Evolutionary conservation across 2,113 vertebrate species (phyloP).

Genomic region (Brachyhypopomus gauderio): DNA sequence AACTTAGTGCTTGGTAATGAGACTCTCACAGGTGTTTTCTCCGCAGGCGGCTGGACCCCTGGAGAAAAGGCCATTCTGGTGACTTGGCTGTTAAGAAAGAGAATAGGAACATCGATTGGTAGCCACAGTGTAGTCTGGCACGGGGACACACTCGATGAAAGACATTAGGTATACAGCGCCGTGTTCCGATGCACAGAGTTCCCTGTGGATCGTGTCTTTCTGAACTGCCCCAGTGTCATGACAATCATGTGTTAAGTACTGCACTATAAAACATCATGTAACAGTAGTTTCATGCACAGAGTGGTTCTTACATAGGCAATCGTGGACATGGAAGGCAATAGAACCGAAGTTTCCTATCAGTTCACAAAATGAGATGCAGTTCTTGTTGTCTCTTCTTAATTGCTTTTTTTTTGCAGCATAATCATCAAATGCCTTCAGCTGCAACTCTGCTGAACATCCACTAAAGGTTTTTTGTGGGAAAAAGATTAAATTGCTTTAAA

Average conservation of each 20-base stretch:
- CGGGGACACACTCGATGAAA: conserved; percentile 34
- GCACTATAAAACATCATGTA: too few relatives aligned
- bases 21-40: conserved; percentile 47
- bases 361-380: too few relatives aligned
- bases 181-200: not conserved
- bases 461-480: not conserved
- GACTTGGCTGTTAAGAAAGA: not conserved
- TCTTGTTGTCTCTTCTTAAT: too few relatives aligned
- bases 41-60: conserved; percentile 26
- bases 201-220: not conserved
- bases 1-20: conserved; percentile 52
- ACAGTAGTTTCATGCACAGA: too few relatives aligned
- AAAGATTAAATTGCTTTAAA: conserved; percentile 6
- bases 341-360: too few relatives aligned
- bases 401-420: too few relatives aligned
- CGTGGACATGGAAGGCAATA: too few relatives aligned
- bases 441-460: not conserved
- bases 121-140: not conserved
- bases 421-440: not conserved
- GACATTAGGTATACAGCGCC: conserved; percentile 10
- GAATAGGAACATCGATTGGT: conserved; percentile 40
- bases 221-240: not conserved
- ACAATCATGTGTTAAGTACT: not conserved
- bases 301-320: too few relatives aligned
- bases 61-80: conserved; percentile 37